Evolutionary conservation across 2,113 vertebrate species (phyloP).

Genomic region (Oostethus manadensis): DNA sequence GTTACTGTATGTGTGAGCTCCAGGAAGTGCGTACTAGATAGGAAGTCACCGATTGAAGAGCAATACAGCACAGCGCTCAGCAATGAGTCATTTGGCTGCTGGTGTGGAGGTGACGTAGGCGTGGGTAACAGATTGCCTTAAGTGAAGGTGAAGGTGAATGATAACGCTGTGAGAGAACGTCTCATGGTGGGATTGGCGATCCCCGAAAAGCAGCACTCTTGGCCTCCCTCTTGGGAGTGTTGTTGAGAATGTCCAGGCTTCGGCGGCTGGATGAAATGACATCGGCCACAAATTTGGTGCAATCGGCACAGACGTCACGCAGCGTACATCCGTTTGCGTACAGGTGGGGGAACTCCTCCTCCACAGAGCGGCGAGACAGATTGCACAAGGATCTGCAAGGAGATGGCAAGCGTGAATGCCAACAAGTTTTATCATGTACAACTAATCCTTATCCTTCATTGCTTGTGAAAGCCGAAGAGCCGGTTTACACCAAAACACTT

Average conservation of each 20-base stretch:
- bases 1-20: background rate
- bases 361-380: slow-evolving; percentile 77
- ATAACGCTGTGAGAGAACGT: background rate
- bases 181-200: slow-evolving; percentile 26
- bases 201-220: slow-evolving; percentile 27
- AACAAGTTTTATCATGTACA: too few relatives aligned
- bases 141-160: too few relatives aligned
- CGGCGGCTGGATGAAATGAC: slow-evolving; percentile 88
- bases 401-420: too few relatives aligned
- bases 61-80: too few relatives aligned
- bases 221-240: slow-evolving; percentile 71
- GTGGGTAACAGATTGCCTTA: background rate
- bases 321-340: slow-evolving; percentile 85
- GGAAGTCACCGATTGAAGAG: too few relatives aligned
- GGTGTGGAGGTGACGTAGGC: slow-evolving; percentile 6
- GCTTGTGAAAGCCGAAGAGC: too few relatives aligned
- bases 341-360: slow-evolving; percentile 92
- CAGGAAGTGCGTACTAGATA: slow-evolving; percentile 20
- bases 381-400: slow-evolving; percentile 77
- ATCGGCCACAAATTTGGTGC: slow-evolving; percentile 84
- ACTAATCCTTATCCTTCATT: too few relatives aligned
- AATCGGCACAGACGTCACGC: slow-evolving; percentile 85
- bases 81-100: too few relatives aligned
- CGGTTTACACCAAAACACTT: too few relatives aligned
- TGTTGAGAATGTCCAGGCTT: slow-evolving; percentile 86